phyloP scores from a whole-genome alignment of 2,113 vertebrate genomes.

The Alaudala cheleensis region DNA sequence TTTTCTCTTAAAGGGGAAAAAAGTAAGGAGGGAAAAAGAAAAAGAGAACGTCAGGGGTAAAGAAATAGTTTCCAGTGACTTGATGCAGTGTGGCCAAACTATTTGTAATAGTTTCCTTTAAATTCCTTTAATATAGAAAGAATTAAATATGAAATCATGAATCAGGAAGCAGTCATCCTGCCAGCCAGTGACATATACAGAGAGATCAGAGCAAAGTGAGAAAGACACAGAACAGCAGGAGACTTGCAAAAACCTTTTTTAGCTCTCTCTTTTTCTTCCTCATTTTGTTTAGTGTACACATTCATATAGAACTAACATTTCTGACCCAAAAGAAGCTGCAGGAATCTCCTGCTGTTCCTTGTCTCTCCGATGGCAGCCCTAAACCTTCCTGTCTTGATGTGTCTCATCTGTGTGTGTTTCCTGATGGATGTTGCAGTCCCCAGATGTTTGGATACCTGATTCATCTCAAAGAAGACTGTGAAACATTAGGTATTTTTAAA shows the following conservation, averaged over 20 bases:
- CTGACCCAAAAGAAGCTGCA: conserved; percentile 5
- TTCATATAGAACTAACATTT: conserved; percentile 44
- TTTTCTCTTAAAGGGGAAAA: not conserved
- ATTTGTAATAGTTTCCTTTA: conserved; percentile 59
- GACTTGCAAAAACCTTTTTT: conserved; percentile 14
- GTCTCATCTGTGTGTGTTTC: conserved; percentile 49
- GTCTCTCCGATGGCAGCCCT: not conserved
- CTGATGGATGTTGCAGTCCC: conserved; percentile 54
- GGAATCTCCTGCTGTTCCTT: conserved; percentile 52
- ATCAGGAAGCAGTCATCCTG: conserved; percentile 55
- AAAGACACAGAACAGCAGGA: conserved; percentile 61
- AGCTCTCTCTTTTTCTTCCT: conserved; percentile 40
- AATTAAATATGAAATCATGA: conserved; percentile 49
- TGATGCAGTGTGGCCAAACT: conserved; percentile 12
- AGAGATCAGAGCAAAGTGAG: conserved; percentile 53
- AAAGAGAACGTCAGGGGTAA: not conserved
- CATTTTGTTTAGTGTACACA: conserved; percentile 48
- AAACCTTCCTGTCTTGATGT: conserved; percentile 35
- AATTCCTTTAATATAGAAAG: conserved; percentile 48
- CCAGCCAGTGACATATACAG: conserved; percentile 39
- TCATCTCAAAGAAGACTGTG: conserved; percentile 39
- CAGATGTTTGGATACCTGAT: conserved; percentile 45
- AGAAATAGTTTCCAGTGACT: conserved; percentile 50
- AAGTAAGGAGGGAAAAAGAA: not conserved
- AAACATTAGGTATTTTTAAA: conserved; percentile 28